Evolutionary conservation across 2,888 invertebrate species (phyloP), one percentile per base, ranked within the genome.

Genomic region (Apamea crenata): DNA sequence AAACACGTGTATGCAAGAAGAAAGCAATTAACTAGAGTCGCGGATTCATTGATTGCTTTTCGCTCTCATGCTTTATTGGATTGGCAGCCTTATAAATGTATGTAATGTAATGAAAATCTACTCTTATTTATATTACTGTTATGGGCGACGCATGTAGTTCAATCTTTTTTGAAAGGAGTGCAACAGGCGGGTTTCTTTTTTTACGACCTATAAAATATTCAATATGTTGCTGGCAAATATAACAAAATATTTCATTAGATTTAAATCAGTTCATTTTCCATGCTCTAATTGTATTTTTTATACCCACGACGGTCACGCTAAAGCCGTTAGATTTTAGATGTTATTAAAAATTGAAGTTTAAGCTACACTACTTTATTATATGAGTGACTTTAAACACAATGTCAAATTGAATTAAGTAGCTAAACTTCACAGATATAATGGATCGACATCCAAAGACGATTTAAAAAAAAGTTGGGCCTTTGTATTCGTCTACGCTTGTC

Each of bases 11-110:
- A n/a, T 36, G 12, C 65, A 53, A 7, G 32, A 65, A 56, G 40
- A 83, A 83, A 83, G 47, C 61, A 84, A 87, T 78, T 61, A n/a
- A 69, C 4, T 66, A n/a, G 1, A n/a, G 47, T 44, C 36, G 16
- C 10, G 16, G 25, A 18, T 50, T 16, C 21, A 66, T 50, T 67
- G 66, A 87, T 77, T 77, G 67, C 8, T 53, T 74, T 67, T 40
- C 5, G 5, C 2, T 82, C 18, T 47, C n/a, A n/a, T 65, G 50
- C 25, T 25, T 84, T n/a, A 63, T 63, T 65, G 10, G 59, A 73
- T 36, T 18, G 8, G 36, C 16, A 68, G 2, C 47, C 36, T 47
- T 68, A 16, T 16, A 29, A 72, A 25, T 80, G n/a, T n/a, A n/a
- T n/a, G n/a, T n/a, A n/a, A n/a, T n/a, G 56, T 14, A 25, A 16